Evolutionary conservation across 2,113 vertebrate genomes (phyloP), one percentile per base, ranked within the genome.

Genomic region (Oncorhynchus clarkii): DNA sequence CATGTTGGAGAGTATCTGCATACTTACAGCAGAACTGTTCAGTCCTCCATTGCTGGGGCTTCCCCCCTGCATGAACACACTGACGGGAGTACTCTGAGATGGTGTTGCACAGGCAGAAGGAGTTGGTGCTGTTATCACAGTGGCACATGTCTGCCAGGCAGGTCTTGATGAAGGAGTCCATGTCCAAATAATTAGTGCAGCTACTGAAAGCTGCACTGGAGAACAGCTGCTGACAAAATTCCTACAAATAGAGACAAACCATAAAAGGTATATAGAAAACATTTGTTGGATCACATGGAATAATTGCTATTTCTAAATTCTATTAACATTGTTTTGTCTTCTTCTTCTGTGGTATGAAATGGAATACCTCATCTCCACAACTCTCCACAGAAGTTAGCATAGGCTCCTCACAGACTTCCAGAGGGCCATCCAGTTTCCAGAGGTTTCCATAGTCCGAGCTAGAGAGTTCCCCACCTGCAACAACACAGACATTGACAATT

Each of bases 71-170:
- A 0, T 98, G 96, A 0, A 94, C 92, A 27, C 97, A 99, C 88
- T 98, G 93, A 4, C 95, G 94, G 48, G 97, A 98, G 84, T 92
- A 97, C 85, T 98, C 34, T 0, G 96, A 93, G 1, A 97, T 9
- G 9, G 96, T 96, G 82, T 92, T 89, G 85, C 97, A 99, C 74
- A 93, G 66, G 54, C 93, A 91, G 87, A 90, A 88, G 5, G 81
- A 71, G 8, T 87, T 29, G 0, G 74, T 68, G 0, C 0, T 5
- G 0, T 85, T 18, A 0, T 64, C 26, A 51, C 93, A 92, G 8
- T 76, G 80, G 81, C 96, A 97, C 65, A 88, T 89, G 84, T 99
- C 97, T 11, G 85, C 78, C 90, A 86, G 71, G 67, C 97, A 99
- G 70, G 92, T 92, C n/a, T 82, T 77, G 54, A 86, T 82, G 54